A percentile compares a stretch with the other conserved stretches of the same genome.
Evolutionary conservation across 2,888 invertebrate species (phyloP).

Genomic region (Eupithecia vulgata): DNA sequence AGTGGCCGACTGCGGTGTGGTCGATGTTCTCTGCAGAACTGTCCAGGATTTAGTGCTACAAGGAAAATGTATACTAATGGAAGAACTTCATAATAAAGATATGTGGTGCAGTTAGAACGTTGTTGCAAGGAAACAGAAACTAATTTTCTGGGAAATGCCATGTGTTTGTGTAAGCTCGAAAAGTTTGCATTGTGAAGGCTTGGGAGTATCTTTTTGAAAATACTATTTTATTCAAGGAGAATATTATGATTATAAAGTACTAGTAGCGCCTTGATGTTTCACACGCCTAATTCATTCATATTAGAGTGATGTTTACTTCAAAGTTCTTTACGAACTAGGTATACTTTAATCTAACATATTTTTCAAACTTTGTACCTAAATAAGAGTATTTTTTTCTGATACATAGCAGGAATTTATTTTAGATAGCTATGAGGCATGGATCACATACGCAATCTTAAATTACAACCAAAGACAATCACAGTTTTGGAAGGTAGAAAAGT

Average conservation of each 20-base stretch:
- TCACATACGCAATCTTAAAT: too few species aligned
- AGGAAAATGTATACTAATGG: conserved; percentile 39
- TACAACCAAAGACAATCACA: too few species aligned
- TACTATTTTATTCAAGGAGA: neutral
- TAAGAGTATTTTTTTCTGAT: too few species aligned
- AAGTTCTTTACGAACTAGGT: too few species aligned
- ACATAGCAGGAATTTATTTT: too few species aligned
- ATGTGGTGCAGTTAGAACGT: conserved; percentile 31
- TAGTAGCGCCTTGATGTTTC: too few species aligned
- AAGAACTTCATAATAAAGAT: conserved; percentile 40
- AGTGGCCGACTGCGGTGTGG: conserved; percentile 53
- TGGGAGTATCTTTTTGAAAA: neutral
- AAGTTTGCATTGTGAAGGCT: neutral
- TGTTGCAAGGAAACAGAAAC: conserved; percentile 13
- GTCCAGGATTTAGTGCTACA: conserved; percentile 36
- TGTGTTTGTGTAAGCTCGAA: conserved; percentile 12
- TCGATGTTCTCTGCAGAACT: conserved; percentile 40
- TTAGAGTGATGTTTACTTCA: too few species aligned
- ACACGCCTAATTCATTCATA: too few species aligned
- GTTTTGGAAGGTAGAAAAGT: neutral
- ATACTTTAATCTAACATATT: too few species aligned
- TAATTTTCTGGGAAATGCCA: conserved; percentile 18
- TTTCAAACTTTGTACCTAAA: too few species aligned
- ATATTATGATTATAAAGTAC: neutral
- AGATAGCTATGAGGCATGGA: too few species aligned